Conservation (phyloP, 2,888 invertebrate genomes). For the Cantharis rustica region DNA sequence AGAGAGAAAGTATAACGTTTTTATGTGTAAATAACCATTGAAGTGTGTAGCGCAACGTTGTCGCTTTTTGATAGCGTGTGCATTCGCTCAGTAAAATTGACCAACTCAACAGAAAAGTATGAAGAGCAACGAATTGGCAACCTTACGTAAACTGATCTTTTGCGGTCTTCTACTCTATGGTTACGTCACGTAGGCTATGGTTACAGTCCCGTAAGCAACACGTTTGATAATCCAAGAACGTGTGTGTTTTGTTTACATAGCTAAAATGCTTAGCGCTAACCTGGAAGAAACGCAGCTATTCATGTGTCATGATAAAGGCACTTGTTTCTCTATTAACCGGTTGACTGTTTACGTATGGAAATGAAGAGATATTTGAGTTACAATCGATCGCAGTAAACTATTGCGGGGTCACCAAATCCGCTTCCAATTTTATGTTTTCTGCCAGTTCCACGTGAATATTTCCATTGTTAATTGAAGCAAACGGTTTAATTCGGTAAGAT, state of each 20-base stretch:
- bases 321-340: neutral
- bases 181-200: conserved; percentile 28
- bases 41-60: conserved; percentile 22
- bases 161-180: conserved; percentile 25
- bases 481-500: neutral
- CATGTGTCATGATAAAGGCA: neutral
- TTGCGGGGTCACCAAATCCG: neutral
- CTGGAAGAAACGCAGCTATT: neutral
- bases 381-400: neutral
- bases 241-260: neutral
- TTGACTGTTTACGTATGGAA: neutral
- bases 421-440: neutral
- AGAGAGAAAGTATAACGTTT: conserved; percentile 31
- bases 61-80: neutral
- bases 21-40: conserved; percentile 28
- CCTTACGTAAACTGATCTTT: conserved; percentile 34
- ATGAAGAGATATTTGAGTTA: neutral
- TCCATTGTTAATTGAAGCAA: neutral
- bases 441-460: neutral
- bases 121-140: conserved; percentile 27
- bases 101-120: neutral
- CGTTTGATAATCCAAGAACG: neutral
- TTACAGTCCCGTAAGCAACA: conserved; percentile 12
- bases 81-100: neutral
- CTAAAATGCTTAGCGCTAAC: too few relatives aligned